phyloP scores from a whole-genome alignment of 2,797 vertebrate genomes.

The Atherinosoma microstoma region DNA sequence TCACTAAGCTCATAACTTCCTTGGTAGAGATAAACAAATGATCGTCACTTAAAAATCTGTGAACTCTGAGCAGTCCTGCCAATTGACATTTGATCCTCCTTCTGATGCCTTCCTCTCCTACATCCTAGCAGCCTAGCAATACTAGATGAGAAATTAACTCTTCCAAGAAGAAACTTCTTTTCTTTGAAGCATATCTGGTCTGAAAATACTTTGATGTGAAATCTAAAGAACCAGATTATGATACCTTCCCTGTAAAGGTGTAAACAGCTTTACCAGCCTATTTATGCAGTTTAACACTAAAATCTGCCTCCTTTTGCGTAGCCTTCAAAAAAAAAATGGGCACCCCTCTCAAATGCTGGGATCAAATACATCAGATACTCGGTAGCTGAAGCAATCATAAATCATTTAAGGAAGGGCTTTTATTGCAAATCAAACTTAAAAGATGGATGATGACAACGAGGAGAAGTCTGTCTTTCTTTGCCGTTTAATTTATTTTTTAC shows the following conservation, averaged over 20 bases:
- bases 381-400: not conserved
- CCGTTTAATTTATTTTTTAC: not conserved
- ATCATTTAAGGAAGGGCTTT: not conserved
- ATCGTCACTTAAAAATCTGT: too few relatives aligned
- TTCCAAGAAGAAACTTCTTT: not conserved
- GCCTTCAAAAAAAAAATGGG: not conserved
- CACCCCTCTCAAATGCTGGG: not conserved
- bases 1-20: too few relatives aligned
- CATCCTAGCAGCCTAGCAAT: not conserved
- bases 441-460: not conserved
- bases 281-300: not conserved
- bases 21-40: too few relatives aligned
- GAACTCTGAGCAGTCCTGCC: not conserved
- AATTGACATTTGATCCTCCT: not conserved
- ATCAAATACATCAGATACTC: not conserved
- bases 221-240: not conserved
- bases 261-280: not conserved
- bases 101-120: not conserved
- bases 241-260: not conserved
- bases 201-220: not conserved
- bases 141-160: not conserved
- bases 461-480: not conserved
- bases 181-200: not conserved
- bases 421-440: not conserved
- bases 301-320: not conserved